Base-by-base conservation (phyloP, 2,797 vertebrate genomes). In the Pipistrellus nathusii region DNA sequence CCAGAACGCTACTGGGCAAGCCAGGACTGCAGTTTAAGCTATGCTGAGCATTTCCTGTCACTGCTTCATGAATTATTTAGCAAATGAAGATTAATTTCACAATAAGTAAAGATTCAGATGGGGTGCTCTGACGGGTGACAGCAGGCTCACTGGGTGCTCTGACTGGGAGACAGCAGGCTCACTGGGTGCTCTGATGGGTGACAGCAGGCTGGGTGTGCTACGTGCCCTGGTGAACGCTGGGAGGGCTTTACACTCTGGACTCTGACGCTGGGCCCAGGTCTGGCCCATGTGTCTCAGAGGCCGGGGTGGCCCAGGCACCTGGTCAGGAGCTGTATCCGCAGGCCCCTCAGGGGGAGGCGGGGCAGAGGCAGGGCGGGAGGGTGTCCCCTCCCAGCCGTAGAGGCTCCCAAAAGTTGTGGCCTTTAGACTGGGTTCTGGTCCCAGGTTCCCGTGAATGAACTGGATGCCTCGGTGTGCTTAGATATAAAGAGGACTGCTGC, bases 31-130 rank as follows among this genome's bases (percentile, higher is more conserved):
- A 78, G 57, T 66, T 81, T 30, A 86, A 30, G 18, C 13, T 89
- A 93, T 76, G 59, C 68, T 62, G 62, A 69, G 66, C 66, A 89
- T 73, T 93, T 83, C 77, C 82, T 84, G 51, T 48, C 55, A 72
- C 57, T 53, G 32, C 57, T 35, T 84, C 62, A 20, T 72, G 66
- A 77, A 64, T 90, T 86, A 80, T 32, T 25, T 59, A 66, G 23
- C 82, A 71, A 83, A 66, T 59, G 92, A 88, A 68, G 44, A 90
- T 78, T 18, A 73, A 85, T 71, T 82, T 90, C 92, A 82, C 69
- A 71, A 73, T 62, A 75, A 86, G 66, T 76, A 73, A 85, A 93
- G 21, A 62, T 82, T 94, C 23, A 2, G 62, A 88, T 44, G 41
- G 25, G 23, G 17, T 38, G 8, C 44, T 41, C 38, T 41, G 38